Evolutionary conservation across 2,113 vertebrate species (phyloP).

Genomic region (Colaptes auratus): DNA sequence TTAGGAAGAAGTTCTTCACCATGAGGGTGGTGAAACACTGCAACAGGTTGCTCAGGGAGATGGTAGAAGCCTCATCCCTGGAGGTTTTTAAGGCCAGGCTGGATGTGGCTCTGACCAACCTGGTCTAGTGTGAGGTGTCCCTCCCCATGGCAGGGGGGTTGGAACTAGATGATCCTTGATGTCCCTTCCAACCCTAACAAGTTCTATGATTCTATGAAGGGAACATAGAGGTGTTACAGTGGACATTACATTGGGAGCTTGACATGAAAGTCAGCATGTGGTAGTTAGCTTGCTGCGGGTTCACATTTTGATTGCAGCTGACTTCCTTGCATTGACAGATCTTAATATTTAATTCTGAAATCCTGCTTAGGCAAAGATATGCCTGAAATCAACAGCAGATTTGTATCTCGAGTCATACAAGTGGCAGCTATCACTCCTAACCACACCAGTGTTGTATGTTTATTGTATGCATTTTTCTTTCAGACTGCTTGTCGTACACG

Average conservation of each 20-base stretch:
- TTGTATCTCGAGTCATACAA: not conserved
- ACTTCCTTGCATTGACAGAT: not conserved
- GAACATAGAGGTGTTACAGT: not conserved
- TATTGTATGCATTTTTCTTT: not conserved
- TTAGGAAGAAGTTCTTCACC: too few species aligned
- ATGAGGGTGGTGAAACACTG: too few species aligned
- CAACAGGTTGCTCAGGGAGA: too few species aligned
- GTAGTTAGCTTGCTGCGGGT: not conserved
- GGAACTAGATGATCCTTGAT: too few species aligned
- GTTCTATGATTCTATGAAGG: not conserved
- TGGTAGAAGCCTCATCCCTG: too few species aligned
- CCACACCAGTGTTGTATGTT: not conserved
- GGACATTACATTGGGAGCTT: not conserved
- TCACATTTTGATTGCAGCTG: not conserved
- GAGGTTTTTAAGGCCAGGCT: too few species aligned
- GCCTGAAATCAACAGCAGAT: not conserved
- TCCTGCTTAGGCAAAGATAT: not conserved
- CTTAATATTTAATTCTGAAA: not conserved
- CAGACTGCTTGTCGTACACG: slow-evolving; percentile 91
- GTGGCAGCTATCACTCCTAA: not conserved
- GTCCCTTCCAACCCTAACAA: too few species aligned
- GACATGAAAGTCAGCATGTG: not conserved
- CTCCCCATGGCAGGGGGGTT: too few species aligned
- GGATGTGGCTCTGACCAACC: too few species aligned
- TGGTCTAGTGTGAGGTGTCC: too few species aligned